A percentile compares a stretch with the other conserved stretches of the same genome.
Conservation (phyloP, 2,888 invertebrate genomes). For the Tholera decimalis region DNA sequence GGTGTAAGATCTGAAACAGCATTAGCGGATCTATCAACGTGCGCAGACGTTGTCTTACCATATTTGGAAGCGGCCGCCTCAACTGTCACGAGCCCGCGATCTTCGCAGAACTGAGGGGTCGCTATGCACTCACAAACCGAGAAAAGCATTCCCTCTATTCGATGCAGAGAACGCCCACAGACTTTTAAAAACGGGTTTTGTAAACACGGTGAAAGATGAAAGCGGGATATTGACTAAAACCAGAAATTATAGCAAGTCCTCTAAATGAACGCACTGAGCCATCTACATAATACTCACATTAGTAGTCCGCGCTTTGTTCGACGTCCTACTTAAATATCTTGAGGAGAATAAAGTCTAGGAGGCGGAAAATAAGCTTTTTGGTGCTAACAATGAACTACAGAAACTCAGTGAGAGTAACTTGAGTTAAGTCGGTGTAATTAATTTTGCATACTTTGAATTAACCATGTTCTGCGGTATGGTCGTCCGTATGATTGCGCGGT, state of each 20-base stretch:
- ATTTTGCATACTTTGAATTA: slow-evolving; percentile 59
- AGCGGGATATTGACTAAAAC: slow-evolving; percentile 60
- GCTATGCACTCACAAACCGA: slow-evolving; percentile 53
- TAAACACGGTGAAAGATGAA: slow-evolving; percentile 61
- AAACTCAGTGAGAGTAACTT: slow-evolving; percentile 51
- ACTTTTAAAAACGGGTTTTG: slow-evolving; percentile 54
- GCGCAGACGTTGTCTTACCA: slow-evolving; percentile 56
- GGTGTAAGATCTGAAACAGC: slow-evolving; percentile 32
- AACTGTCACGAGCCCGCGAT: slow-evolving; percentile 60
- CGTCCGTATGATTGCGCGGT: slow-evolving; percentile 5
- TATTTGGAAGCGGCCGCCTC: slow-evolving; percentile 58
- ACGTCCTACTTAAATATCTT: slow-evolving; percentile 64
- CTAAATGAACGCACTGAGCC: slow-evolving; percentile 58
- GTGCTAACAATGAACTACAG: slow-evolving; percentile 60
- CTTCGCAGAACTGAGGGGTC: slow-evolving; percentile 71
- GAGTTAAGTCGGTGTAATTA: slow-evolving; percentile 59
- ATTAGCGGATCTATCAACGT: slow-evolving; percentile 53
- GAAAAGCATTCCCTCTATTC: slow-evolving; percentile 52
- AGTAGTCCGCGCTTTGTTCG: slow-evolving; percentile 65
- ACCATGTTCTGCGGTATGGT: slow-evolving; percentile 29
- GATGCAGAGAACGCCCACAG: slow-evolving; percentile 47
- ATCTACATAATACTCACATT: slow-evolving; percentile 67
- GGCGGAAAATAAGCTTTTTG: slow-evolving; percentile 67
- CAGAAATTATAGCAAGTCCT: slow-evolving; percentile 60
- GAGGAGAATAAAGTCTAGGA: slow-evolving; percentile 63